phyloP scores from a whole-genome alignment of 2,888 invertebrate genomes.

The Poecilobothrus nobilitatus region DNA sequence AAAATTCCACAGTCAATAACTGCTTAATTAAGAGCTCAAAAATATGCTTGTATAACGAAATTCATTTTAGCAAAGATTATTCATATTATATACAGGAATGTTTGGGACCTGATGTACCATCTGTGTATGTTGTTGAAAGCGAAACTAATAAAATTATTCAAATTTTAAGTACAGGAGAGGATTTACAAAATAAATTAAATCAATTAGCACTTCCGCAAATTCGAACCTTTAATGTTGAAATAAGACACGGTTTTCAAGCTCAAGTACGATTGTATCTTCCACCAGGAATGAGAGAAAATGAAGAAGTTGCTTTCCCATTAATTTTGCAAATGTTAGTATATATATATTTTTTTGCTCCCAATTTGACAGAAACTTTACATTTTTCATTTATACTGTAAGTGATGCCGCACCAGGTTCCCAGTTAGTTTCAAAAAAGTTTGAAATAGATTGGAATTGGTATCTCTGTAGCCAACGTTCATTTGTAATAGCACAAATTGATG shows the following conservation, averaged over 20 bases:
- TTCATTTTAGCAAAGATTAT: slow-evolving; percentile 57
- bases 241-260: slow-evolving; percentile 57
- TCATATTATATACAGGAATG: slow-evolving; percentile 65
- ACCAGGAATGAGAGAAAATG: slow-evolving; percentile 73
- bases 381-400: slow-evolving; percentile 39
- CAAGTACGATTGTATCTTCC: slow-evolving; percentile 74
- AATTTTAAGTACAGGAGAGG: slow-evolving; percentile 61
- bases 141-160: slow-evolving; percentile 51
- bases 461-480: slow-evolving; percentile 72
- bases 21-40: slow-evolving; percentile 27
- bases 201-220: slow-evolving; percentile 67
- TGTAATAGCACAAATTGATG: slow-evolving; percentile 83
- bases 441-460: slow-evolving; percentile 76
- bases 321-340: slow-evolving; percentile 70
- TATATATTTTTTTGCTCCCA: background rate
- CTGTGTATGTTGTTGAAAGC: slow-evolving; percentile 55
- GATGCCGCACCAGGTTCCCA: slow-evolving; percentile 77
- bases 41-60: slow-evolving; percentile 56
- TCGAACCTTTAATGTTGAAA: slow-evolving; percentile 60
- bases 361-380: no score
- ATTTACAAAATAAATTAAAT: slow-evolving; percentile 53
- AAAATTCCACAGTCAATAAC: slow-evolving; percentile 27
- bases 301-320: slow-evolving; percentile 71
- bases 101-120: slow-evolving; percentile 66
- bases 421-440: slow-evolving; percentile 71